These are phyloP conservation scores for Tetrao urogallus DNA, from an alignment of 2,113 vertebrate genomes.

Conservation along the genomic window DNA sequence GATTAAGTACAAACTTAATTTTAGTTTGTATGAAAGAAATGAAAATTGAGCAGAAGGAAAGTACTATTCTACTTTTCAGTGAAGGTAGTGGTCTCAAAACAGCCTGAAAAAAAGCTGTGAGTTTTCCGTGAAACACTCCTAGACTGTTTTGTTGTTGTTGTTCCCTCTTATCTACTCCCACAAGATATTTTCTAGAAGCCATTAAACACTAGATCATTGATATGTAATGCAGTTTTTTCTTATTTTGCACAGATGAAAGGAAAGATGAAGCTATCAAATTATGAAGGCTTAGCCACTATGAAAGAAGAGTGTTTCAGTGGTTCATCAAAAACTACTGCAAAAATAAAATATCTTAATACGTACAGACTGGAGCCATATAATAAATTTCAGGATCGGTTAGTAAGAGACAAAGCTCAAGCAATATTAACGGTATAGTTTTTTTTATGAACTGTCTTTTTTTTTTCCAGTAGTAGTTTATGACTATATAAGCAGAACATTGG, in stretches of 20 bases:
- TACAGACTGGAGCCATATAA: constrained; percentile 73
- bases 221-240: neutral
- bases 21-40: neutral
- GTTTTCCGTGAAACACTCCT: neutral
- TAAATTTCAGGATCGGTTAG: constrained; percentile 56
- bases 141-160: neutral
- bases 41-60: neutral
- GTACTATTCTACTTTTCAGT: neutral
- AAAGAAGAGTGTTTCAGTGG: constrained; percentile 51
- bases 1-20: neutral
- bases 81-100: neutral
- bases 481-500: neutral
- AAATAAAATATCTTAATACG: constrained; percentile 61
- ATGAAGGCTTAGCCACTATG: constrained; percentile 40
- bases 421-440: constrained; percentile 70
- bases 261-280: constrained; percentile 8
- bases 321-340: neutral
- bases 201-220: neutral
- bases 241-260: constrained; percentile 62
- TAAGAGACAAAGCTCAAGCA: constrained; percentile 67
- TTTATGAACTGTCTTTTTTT: neutral
- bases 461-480: neutral
- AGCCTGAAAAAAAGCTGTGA: neutral
- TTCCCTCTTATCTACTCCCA: neutral
- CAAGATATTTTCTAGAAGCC: neutral